phyloP scores from a whole-genome alignment of 1,140 invertebrate genomes.

The Armadillidium nasatum region DNA sequence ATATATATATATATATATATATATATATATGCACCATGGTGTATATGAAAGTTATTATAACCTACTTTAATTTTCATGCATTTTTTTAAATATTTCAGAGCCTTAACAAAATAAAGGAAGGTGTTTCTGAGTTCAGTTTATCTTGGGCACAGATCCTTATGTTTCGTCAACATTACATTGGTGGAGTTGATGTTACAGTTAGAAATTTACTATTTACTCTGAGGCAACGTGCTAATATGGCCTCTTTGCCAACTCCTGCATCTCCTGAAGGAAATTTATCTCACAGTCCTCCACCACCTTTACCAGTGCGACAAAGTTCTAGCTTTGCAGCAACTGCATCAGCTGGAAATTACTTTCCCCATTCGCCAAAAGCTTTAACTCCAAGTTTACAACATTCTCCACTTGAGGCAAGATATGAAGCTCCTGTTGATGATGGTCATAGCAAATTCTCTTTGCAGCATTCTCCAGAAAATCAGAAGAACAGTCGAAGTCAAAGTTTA shows the following conservation, averaged over 20 bases:
- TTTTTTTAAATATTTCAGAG: slow-evolving; percentile 20
- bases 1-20: too few relatives aligned
- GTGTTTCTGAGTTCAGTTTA: slow-evolving; percentile 55
- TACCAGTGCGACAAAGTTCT: background rate
- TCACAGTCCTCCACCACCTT: background rate
- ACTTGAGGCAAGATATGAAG: background rate
- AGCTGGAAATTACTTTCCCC: background rate
- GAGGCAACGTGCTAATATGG: slow-evolving; percentile 30
- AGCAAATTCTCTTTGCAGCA: background rate
- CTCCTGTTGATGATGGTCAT: background rate
- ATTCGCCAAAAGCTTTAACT: background rate
- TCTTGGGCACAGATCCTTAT: slow-evolving; percentile 64
- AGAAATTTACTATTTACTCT: slow-evolving; percentile 36
- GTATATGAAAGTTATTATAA: too few relatives aligned
- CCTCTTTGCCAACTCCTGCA: slow-evolving; percentile 22
- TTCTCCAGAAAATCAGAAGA: background rate
- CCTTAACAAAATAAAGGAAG: slow-evolving; percentile 55
- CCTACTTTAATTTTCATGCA: too few relatives aligned
- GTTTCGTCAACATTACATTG: slow-evolving; percentile 60
- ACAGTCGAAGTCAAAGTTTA: background rate
- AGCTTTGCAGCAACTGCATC: background rate
- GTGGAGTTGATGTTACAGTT: slow-evolving; percentile 53
- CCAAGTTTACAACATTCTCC: background rate
- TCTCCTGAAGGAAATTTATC: slow-evolving; percentile 24
- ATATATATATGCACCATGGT: too few relatives aligned